A percentile compares a stretch with the other conserved stretches of the same genome.
Conservation (phyloP, 2,797 vertebrate genomes). For the Mormyrus hasselquistii region DNA sequence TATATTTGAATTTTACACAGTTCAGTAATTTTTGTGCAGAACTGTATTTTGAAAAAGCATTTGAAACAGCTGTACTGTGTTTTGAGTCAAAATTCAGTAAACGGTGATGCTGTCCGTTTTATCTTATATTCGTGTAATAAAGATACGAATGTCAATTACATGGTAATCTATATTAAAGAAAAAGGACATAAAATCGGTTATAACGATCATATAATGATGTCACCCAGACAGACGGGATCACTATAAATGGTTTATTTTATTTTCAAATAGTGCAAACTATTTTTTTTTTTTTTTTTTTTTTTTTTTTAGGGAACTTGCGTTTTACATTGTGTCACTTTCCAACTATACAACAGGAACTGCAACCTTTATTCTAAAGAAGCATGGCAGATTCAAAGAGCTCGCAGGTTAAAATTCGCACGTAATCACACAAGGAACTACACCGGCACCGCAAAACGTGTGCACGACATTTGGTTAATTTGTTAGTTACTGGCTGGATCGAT, state of each 20-base stretch:
- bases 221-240: background rate
- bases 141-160: background rate
- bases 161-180: background rate
- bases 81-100: background rate
- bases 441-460: background rate
- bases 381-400: background rate
- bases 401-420: background rate
- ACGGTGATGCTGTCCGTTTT: background rate
- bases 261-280: background rate
- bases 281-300: background rate
- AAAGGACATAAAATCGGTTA: background rate
- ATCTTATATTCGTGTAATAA: background rate
- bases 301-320: background rate
- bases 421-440: background rate
- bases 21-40: no score
- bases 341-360: background rate
- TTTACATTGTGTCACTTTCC: background rate
- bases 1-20: no score
- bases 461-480: background rate
- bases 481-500: background rate
- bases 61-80: background rate
- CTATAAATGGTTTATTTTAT: background rate
- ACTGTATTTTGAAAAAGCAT: no score
- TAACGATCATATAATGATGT: background rate
- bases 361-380: background rate